phyloP scores from a whole-genome alignment of 2,888 invertebrate species.

The Limenitis camilla region DNA sequence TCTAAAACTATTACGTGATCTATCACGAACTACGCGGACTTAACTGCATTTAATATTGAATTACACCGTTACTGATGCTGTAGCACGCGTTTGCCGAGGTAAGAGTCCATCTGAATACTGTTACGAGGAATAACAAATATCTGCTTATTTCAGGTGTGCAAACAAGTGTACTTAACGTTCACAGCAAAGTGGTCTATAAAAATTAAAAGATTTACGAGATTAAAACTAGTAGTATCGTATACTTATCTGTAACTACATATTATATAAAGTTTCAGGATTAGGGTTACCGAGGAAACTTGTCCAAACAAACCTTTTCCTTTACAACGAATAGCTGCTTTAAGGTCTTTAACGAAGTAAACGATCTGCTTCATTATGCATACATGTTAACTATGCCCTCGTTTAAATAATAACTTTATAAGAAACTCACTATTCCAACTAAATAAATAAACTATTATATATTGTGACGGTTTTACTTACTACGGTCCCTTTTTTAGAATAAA shows the following conservation, averaged over 20 bases:
- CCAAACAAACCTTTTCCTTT: constrained; percentile 12
- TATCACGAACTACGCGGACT: not conserved
- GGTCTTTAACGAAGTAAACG: not conserved
- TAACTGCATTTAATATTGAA: not conserved
- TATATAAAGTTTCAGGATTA: not conserved
- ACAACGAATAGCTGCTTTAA: constrained; percentile 1
- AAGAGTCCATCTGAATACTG: not conserved
- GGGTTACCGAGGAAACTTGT: constrained; percentile 8
- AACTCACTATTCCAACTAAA: not conserved
- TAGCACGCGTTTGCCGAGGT: not conserved
- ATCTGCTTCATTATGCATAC: constrained; percentile 1
- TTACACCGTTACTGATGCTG: not conserved
- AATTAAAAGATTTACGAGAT: not conserved
- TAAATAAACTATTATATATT: too few relatives aligned
- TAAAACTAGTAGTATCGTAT: not conserved
- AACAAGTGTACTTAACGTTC: constrained; percentile 4
- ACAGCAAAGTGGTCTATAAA: not conserved
- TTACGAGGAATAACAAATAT: not conserved
- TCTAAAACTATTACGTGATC: constrained; percentile 1
- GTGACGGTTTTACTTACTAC: too few relatives aligned
- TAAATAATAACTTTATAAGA: not conserved
- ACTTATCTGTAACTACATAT: not conserved
- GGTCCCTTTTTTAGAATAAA: too few relatives aligned
- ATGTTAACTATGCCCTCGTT: not conserved
- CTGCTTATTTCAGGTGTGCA: not conserved